A percentile compares a stretch with the other conserved stretches of the same genome.
Evolutionary conservation across 2,888 invertebrate genomes (phyloP).

Genomic region (Bembecia ichneumoniformis): DNA sequence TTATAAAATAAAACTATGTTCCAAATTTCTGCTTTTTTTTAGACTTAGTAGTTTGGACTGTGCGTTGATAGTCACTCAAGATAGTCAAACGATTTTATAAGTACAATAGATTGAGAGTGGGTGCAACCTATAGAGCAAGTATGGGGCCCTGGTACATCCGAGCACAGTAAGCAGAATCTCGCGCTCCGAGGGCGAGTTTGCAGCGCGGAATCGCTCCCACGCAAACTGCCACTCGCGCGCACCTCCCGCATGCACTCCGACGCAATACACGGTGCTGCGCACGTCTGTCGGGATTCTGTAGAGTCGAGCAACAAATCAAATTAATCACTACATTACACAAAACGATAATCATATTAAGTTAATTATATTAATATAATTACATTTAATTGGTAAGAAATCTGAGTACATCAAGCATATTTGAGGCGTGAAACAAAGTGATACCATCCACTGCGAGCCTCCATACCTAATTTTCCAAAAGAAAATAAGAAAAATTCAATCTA

Average conservation of each 20-base stretch:
- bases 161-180: slow-evolving; percentile 82
- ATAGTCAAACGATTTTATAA: no score
- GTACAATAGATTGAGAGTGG: no score
- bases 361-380: no score
- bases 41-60: no score
- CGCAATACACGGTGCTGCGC: slow-evolving; percentile 87
- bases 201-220: slow-evolving; percentile 81
- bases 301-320: background rate
- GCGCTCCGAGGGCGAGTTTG: slow-evolving; percentile 86
- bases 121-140: slow-evolving; percentile 78
- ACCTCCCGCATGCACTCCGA: slow-evolving; percentile 86
- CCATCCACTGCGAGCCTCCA: no score
- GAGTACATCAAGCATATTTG: no score
- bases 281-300: slow-evolving; percentile 86
- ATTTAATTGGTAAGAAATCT: no score
- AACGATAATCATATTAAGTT: background rate
- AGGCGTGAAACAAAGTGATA: no score
- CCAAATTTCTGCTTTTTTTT: no score
- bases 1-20: no score
- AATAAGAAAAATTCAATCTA: background rate
- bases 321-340: background rate
- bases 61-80: no score
- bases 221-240: slow-evolving; percentile 92
- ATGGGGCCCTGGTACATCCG: slow-evolving; percentile 86
- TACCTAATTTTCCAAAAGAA: no score